These are phyloP conservation scores for Synergus umbraculus DNA, from an alignment of 2,888 invertebrate species.

Conservation along the genomic window DNA sequence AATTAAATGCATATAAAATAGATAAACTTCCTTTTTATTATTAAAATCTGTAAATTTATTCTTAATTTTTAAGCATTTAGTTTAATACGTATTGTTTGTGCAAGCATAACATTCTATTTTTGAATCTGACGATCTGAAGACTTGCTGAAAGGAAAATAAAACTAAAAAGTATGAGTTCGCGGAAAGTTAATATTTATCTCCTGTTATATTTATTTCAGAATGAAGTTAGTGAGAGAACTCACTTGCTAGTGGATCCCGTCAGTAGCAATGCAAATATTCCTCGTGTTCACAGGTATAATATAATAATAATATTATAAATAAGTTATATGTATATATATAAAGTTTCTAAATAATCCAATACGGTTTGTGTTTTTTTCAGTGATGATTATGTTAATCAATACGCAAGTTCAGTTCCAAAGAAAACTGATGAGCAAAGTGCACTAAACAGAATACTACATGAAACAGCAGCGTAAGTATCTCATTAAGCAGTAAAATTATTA, in stretches of 20 bases:
- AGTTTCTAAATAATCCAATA: not conserved
- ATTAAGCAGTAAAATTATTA: too few relatives aligned
- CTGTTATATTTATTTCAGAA: conserved; percentile 70
- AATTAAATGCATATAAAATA: too few relatives aligned
- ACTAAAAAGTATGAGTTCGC: too few relatives aligned
- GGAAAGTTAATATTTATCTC: not conserved
- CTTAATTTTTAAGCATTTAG: too few relatives aligned
- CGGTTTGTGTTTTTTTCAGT: conserved; percentile 75
- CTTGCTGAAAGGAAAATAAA: too few relatives aligned
- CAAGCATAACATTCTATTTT: too few relatives aligned
- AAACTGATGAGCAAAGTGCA: conserved; percentile 94
- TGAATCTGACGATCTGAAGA: too few relatives aligned
- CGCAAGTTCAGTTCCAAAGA: conserved; percentile 84
- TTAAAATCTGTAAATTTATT: too few relatives aligned
- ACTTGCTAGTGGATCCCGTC: conserved; percentile 87
- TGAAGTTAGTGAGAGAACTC: conserved; percentile 87
- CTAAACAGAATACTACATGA: conserved; percentile 93
- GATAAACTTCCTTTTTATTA: too few relatives aligned
- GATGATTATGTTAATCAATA: conserved; percentile 83
- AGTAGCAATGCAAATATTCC: conserved; percentile 86
- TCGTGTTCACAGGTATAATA: conserved; percentile 81
- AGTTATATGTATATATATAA: too few relatives aligned
- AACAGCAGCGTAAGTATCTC: conserved; percentile 88
- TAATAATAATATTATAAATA: too few relatives aligned
- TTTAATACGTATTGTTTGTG: too few relatives aligned